These are phyloP conservation scores for Luperina testacea DNA, from an alignment of 2,888 invertebrate genomes.

Conservation along the genomic window DNA sequence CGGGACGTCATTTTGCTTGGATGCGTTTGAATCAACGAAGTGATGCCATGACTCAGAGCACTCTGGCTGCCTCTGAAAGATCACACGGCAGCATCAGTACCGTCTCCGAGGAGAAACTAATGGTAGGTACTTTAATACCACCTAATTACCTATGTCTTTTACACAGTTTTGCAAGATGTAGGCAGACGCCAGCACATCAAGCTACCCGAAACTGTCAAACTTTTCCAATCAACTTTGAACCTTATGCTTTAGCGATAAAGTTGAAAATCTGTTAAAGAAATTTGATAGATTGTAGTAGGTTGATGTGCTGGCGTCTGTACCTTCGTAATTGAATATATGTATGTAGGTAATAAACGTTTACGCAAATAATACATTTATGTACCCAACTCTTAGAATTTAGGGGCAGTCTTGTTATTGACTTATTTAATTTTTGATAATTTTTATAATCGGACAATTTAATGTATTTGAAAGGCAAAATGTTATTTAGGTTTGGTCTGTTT, in stretches of 20 bases:
- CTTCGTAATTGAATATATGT: neutral
- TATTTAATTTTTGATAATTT: no score
- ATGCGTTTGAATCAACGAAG: constrained; percentile 64
- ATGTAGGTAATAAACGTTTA: neutral
- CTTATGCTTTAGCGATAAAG: no score
- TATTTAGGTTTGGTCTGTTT: no score
- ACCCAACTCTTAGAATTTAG: neutral
- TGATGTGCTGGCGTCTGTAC: no score
- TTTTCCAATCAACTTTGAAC: no score
- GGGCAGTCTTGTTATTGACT: neutral
- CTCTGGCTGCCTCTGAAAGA: constrained; percentile 77
- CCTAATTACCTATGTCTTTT: neutral
- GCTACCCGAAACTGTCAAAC: no score
- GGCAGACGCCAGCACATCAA: no score
- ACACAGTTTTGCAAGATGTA: neutral
- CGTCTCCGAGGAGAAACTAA: constrained; percentile 86
- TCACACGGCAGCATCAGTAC: constrained; percentile 80
- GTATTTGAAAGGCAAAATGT: no score
- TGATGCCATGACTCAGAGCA: constrained; percentile 87
- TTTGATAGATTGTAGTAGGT: no score
- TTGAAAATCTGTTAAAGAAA: no score
- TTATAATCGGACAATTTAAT: no score
- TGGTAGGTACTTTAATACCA: constrained; percentile 78
- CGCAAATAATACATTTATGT: neutral
- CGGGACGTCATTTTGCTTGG: constrained; percentile 37